These are phyloP conservation scores for Zoroaster sp. DNA, from an alignment of 53 echinoderm and acorn worm species.

Conservation along the genomic window DNA sequence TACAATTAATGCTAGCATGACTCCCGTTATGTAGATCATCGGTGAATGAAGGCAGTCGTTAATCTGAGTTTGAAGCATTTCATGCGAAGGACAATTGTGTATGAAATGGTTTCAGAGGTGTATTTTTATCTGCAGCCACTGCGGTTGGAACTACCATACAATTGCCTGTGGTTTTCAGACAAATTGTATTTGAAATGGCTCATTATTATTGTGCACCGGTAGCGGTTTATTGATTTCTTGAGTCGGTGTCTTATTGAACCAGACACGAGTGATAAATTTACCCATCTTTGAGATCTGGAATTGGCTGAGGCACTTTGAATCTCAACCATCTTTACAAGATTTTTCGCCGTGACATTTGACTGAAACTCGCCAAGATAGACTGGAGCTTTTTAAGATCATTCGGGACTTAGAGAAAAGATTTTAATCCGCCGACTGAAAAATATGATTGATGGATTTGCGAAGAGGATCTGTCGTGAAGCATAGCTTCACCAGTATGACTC, in stretches of 20 bases:
- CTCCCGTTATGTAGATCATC: too few relatives aligned
- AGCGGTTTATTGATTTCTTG: not conserved
- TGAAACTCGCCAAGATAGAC: too few relatives aligned
- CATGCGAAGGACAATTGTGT: not conserved
- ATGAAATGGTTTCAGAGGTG: not conserved
- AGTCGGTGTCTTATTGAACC: not conserved
- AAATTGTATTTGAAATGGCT: too few relatives aligned
- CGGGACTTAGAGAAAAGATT: not conserved
- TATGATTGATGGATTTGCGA: not conserved
- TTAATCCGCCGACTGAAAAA: not conserved
- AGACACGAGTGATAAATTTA: not conserved
- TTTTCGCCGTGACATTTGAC: not conserved
- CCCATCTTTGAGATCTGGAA: not conserved
- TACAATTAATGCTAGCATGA: not conserved
- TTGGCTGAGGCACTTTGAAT: not conserved
- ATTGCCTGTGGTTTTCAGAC: too few relatives aligned
- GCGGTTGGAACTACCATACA: too few relatives aligned
- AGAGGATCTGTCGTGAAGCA: not conserved
- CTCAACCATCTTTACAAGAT: not conserved
- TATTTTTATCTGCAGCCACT: not conserved
- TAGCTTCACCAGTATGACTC: slow-evolving; percentile 23
- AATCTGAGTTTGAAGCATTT: not conserved
- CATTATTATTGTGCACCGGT: not conserved
- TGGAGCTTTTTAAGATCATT: too few relatives aligned
- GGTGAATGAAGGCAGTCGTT: not conserved